Percentiles rank a stretch among this genome's conserved stretches.
These are phyloP conservation scores for Brachycybe producta DNA, from an alignment of 2,888 invertebrate species.

Conservation along the genomic window DNA sequence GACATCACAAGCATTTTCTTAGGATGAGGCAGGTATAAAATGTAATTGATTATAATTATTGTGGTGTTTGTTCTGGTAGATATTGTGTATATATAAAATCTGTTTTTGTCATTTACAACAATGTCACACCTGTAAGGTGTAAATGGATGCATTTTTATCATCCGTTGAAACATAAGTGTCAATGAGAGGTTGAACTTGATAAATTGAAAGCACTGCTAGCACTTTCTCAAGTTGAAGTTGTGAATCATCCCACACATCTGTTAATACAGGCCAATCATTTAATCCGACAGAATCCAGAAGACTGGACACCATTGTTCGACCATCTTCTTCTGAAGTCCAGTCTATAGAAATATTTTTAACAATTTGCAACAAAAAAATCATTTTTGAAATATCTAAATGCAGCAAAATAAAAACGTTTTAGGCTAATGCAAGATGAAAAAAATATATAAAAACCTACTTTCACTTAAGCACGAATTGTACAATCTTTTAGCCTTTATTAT, in stretches of 20 bases:
- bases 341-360: conserved; percentile 2
- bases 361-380: neutral
- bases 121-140: conserved; percentile 38
- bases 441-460: conserved; percentile 26
- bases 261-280: conserved; percentile 11
- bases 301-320: conserved; percentile 3
- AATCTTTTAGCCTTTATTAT: conserved; percentile 31
- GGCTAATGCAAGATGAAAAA: neutral
- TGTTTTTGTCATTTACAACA: too few species aligned
- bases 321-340: conserved; percentile 14
- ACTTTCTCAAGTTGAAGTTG: conserved; percentile 28
- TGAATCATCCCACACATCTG: conserved; percentile 24
- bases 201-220: conserved; percentile 29
- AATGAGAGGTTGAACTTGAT: conserved; percentile 34
- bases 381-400: neutral
- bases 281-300: conserved; percentile 14
- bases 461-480: conserved; percentile 34
- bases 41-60: too few species aligned
- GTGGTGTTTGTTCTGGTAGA: too few species aligned
- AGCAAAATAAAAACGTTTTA: neutral
- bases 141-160: conserved; percentile 36
- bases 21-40: too few species aligned
- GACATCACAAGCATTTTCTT: too few species aligned
- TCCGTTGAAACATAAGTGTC: conserved; percentile 34
- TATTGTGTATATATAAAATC: too few species aligned